A percentile compares a stretch with the other conserved stretches of the same genome.
Conservation (phyloP, 2,888 invertebrate species). For the Caenorhabditis becei region DNA sequence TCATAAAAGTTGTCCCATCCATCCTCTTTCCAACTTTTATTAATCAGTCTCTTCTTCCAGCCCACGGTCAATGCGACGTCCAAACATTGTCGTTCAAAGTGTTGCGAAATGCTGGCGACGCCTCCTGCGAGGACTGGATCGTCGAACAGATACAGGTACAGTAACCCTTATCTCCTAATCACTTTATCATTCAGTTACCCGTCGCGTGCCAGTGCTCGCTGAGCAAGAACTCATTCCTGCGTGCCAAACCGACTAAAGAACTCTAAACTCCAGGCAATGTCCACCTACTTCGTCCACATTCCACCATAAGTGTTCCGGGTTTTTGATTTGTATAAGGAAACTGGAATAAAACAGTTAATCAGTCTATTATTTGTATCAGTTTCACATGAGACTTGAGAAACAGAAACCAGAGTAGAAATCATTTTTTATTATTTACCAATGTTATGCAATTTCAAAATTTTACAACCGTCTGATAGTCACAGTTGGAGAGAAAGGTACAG, state of each 20-base stretch:
- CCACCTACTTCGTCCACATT: slow-evolving; percentile 24
- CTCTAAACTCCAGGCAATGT: slow-evolving; percentile 2
- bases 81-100: slow-evolving; percentile 75
- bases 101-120: slow-evolving; percentile 69
- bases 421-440: background rate
- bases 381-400: no score
- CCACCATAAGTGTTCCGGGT: slow-evolving; percentile 21
- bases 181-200: slow-evolving; percentile 69
- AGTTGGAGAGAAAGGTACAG: background rate
- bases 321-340: background rate
- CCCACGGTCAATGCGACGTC: slow-evolving; percentile 75
- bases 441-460: background rate
- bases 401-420: no score
- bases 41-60: slow-evolving; percentile 54
- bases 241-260: slow-evolving; percentile 57
- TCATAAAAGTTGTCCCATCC: no score
- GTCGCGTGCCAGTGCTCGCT: slow-evolving; percentile 78
- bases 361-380: background rate
- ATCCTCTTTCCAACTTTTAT: background rate
- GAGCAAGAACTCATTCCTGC: slow-evolving; percentile 72
- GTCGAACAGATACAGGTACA: slow-evolving; percentile 69
- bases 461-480: slow-evolving; percentile 13
- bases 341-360: slow-evolving; percentile 14
- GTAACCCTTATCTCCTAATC: background rate
- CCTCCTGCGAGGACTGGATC: slow-evolving; percentile 76